Percentiles rank a stretch among this genome's conserved stretches.
Conservation (phyloP, 2,797 vertebrate genomes). For the Malurus splendens region DNA sequence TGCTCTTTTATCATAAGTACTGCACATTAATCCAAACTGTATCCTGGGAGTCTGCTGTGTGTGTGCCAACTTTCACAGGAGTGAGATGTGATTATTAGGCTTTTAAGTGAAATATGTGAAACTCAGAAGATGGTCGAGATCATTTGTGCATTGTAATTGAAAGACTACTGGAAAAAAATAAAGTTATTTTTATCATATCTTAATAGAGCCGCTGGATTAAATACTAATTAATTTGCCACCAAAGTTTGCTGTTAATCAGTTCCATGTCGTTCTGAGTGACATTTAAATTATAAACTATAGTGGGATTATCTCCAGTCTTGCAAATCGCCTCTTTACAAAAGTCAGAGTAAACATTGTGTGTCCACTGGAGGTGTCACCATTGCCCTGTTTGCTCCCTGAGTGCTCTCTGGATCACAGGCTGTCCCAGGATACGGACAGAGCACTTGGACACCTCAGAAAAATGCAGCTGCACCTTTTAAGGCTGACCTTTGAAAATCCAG, state of each 20-base stretch:
- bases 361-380: slow-evolving; percentile 42
- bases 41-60: slow-evolving; percentile 49
- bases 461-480: neutral
- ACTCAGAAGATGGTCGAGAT: slow-evolving; percentile 1
- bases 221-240: slow-evolving; percentile 72
- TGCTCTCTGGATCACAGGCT: slow-evolving; percentile 51
- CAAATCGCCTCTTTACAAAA: slow-evolving; percentile 73
- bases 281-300: slow-evolving; percentile 70
- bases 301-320: slow-evolving; percentile 65
- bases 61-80: slow-evolving; percentile 39
- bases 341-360: slow-evolving; percentile 65
- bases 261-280: slow-evolving; percentile 61
- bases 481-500: neutral
- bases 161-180: neutral
- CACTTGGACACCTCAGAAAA: neutral
- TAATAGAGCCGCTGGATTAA: slow-evolving; percentile 65
- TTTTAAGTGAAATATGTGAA: slow-evolving; percentile 47
- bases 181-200: slow-evolving; percentile 44
- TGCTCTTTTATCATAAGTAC: slow-evolving; percentile 30
- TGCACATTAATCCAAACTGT: slow-evolving; percentile 18
- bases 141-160: slow-evolving; percentile 35
- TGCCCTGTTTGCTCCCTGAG: slow-evolving; percentile 24
- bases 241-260: slow-evolving; percentile 69
- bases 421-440: neutral
- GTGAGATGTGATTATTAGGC: slow-evolving; percentile 37